A percentile compares a stretch with the other conserved stretches of the same genome.
phyloP scores from a whole-genome alignment of 2,797 vertebrate genomes.

The Etheostoma nigrum region DNA sequence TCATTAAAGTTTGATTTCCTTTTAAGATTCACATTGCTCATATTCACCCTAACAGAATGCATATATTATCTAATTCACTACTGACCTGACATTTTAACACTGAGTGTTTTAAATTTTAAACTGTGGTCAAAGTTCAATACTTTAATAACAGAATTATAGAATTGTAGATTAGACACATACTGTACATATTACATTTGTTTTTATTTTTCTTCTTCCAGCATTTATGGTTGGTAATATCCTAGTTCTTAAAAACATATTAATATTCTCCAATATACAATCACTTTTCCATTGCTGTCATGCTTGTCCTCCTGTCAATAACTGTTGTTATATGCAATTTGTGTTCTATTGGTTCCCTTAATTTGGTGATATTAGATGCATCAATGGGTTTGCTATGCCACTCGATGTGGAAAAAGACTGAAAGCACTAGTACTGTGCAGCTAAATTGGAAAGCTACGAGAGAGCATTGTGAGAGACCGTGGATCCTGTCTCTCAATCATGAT shows the following conservation, averaged over 20 bases:
- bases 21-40: slow-evolving; percentile 67
- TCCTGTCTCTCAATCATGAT: slow-evolving; percentile 39
- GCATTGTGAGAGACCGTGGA: slow-evolving; percentile 22
- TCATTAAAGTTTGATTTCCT: slow-evolving; percentile 67
- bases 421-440: slow-evolving; percentile 6
- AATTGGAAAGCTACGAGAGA: slow-evolving; percentile 30
- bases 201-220: background rate
- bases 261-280: background rate
- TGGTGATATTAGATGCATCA: background rate
- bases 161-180: slow-evolving; percentile 8
- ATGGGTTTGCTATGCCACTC: background rate
- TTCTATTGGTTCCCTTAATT: background rate
- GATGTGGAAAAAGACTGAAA: slow-evolving; percentile 4
- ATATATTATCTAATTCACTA: slow-evolving; percentile 67
- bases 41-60: slow-evolving; percentile 56
- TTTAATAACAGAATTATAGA: slow-evolving; percentile 19
- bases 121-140: slow-evolving; percentile 47
- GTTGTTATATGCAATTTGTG: background rate
- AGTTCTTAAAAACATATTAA: background rate
- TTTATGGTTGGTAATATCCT: background rate
- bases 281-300: background rate
- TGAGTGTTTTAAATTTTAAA: slow-evolving; percentile 62
- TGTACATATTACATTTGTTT: background rate
- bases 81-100: slow-evolving; percentile 62
- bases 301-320: background rate